Evolutionary conservation across 1,140 invertebrate species (phyloP).

Genomic region (Drosophila baimaii): DNA sequence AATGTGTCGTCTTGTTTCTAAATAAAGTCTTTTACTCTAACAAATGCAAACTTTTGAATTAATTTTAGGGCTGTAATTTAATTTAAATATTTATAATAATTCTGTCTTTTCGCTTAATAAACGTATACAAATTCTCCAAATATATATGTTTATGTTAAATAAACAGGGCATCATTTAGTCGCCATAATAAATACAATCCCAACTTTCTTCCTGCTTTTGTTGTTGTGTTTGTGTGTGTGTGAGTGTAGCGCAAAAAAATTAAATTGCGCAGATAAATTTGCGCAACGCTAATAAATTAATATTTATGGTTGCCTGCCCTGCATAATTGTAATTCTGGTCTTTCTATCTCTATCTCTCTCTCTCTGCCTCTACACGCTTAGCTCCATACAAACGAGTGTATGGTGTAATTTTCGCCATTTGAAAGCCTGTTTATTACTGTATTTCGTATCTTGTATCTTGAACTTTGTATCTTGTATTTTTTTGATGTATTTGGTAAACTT

Average conservation of each 20-base stretch:
- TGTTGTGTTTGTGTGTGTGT: slow-evolving; percentile 13
- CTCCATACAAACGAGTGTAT: slow-evolving; percentile 3
- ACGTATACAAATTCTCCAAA: not conserved
- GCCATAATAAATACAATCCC: not conserved
- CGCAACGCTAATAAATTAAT: slow-evolving; percentile 79
- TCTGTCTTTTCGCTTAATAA: not conserved
- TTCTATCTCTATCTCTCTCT: not conserved
- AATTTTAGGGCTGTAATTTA: no score
- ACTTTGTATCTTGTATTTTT: slow-evolving; percentile 10
- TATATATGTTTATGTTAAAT: not conserved
- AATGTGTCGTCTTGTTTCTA: no score
- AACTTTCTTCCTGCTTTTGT: slow-evolving; percentile 48
- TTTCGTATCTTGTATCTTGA: slow-evolving; percentile 12
- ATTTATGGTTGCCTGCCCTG: slow-evolving; percentile 67
- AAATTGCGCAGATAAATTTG: slow-evolving; percentile 80
- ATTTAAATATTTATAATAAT: not conserved
- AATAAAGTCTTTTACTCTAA: no score
- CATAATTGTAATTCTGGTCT: slow-evolving; percentile 48
- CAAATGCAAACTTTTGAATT: no score
- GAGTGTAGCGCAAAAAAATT: slow-evolving; percentile 63
- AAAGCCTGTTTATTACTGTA: slow-evolving; percentile 20
- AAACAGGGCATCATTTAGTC: slow-evolving; percentile 24
- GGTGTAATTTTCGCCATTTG: slow-evolving; percentile 2
- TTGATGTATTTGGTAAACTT: slow-evolving; percentile 1
- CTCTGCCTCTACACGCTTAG: not conserved